Base-by-base conservation (phyloP, 1,140 invertebrate genomes). In the Drosophila bipectinata region DNA sequence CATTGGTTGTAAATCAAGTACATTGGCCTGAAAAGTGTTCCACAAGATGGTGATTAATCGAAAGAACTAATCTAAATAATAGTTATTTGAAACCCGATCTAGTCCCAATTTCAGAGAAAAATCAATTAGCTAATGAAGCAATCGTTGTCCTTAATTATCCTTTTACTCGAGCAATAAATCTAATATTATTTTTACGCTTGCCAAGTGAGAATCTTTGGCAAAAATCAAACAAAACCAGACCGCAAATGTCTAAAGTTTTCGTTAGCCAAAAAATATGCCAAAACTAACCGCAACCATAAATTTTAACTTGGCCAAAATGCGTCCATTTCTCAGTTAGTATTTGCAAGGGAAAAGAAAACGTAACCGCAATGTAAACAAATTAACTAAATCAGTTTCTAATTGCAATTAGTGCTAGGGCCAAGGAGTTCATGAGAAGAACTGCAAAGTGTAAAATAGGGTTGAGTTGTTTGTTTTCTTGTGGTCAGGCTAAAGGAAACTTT, bases 331-430 rank as follows among this genome's bases (percentile, higher is more conserved):
- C 10, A 37, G 28, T 32, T 56, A 34, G 49, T 48, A 14, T 39
- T 21, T 41, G 26, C 10, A 7, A 8, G 10, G 12, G 9, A 44
- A 18, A 34, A 63, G 47, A 67, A 61, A 52, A 34, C 39, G n/a
- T 52, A 6, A 67, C 80, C 80, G 67, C 80, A 84, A 56, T 53
- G 81, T 84, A 85, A 84, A 84, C 80, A 84, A 84, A 84, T 87
- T 81, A 80, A 85, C 51, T 84, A 77, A 84, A 84, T 84, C 77
- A 85, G 72, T 55, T 80, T 81, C 77, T 85, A 84, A 84, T 77
- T 77, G 78, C 76, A 80, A 79, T 85, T 81, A 79, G 80, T 62
- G 30, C 18, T 55, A 54, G 39, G 47, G 12, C 41, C 26, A 57
- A 47, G 34, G 39, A 69, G 45, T 61, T 69, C 26, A 68, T 69